Evolutionary conservation across 1,140 invertebrate genomes (phyloP).

Genomic region (Potamilus streckersoni): DNA sequence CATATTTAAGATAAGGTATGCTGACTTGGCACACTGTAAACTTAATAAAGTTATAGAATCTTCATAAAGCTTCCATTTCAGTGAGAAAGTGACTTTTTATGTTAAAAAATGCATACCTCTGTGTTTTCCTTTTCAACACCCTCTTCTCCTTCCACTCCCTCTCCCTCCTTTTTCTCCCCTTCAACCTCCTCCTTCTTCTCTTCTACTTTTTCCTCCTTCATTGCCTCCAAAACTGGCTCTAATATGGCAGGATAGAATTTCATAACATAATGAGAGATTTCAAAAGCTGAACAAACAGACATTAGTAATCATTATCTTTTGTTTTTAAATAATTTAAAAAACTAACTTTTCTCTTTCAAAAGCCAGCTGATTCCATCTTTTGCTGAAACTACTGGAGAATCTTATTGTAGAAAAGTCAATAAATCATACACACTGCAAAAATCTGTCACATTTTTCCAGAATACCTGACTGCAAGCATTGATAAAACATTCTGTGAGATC

Average conservation of each 20-base stretch:
- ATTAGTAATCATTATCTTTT: not conserved
- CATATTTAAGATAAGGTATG: not conserved
- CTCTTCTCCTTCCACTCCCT: constrained; percentile 40
- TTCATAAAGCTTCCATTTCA: not conserved
- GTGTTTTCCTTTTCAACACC: constrained; percentile 30
- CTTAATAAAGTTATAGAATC: not conserved
- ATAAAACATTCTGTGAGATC: too few relatives aligned
- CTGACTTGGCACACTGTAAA: not conserved
- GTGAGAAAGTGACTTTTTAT: not conserved
- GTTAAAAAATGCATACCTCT: constrained; percentile 14
- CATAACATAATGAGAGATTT: not conserved
- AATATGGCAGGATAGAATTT: constrained; percentile 11
- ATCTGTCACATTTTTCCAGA: not conserved
- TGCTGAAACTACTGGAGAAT: not conserved
- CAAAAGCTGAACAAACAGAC: not conserved
- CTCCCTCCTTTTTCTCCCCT: constrained; percentile 39
- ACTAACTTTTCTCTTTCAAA: not conserved
- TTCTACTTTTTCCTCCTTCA: constrained; percentile 35
- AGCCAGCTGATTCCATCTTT: not conserved
- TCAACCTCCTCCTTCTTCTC: constrained; percentile 39
- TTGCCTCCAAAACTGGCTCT: constrained; percentile 32
- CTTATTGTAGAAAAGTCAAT: not conserved
- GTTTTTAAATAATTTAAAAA: not conserved
- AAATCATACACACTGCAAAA: not conserved
- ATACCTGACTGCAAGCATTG: too few relatives aligned